Percentiles rank a stretch among this genome's conserved stretches.
Evolutionary conservation across 1,140 invertebrate genomes (phyloP).

Genomic region (Mercenaria mercenaria): DNA sequence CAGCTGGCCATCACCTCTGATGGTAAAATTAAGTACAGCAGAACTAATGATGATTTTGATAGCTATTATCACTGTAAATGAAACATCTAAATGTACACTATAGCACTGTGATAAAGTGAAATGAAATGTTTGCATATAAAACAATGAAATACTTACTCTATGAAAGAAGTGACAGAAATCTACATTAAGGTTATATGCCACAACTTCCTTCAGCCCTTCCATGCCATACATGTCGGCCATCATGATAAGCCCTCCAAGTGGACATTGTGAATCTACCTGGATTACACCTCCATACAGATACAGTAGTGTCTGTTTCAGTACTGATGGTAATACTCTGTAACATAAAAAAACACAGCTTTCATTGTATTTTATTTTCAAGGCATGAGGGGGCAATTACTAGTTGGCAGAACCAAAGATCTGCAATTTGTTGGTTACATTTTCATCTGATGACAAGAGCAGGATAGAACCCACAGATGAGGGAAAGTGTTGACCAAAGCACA

Average conservation of each 20-base stretch:
- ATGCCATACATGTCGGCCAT: constrained; percentile 95
- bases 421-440: not conserved
- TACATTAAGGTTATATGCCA: constrained; percentile 93
- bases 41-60: too few relatives aligned
- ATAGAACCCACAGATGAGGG: not conserved
- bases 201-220: constrained; percentile 95
- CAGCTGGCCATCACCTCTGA: too few relatives aligned
- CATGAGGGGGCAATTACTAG: not conserved
- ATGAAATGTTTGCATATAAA: too few relatives aligned
- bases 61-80: too few relatives aligned
- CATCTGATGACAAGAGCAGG: not conserved
- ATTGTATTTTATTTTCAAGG: not conserved
- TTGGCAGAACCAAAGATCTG: not conserved
- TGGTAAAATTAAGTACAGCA: too few relatives aligned
- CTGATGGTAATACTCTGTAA: constrained; percentile 92
- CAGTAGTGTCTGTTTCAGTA: constrained; percentile 95
- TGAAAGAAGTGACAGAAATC: constrained; percentile 97
- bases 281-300: constrained; percentile 97
- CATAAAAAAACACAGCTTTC: too few relatives aligned
- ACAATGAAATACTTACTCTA: constrained; percentile 87
- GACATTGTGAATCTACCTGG: constrained; percentile 93
- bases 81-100: too few relatives aligned
- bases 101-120: too few relatives aligned
- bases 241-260: constrained; percentile 94
- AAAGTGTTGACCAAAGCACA: not conserved